Base-by-base conservation (phyloP, 2,888 invertebrate genomes). In the Suillia variegata region DNA sequence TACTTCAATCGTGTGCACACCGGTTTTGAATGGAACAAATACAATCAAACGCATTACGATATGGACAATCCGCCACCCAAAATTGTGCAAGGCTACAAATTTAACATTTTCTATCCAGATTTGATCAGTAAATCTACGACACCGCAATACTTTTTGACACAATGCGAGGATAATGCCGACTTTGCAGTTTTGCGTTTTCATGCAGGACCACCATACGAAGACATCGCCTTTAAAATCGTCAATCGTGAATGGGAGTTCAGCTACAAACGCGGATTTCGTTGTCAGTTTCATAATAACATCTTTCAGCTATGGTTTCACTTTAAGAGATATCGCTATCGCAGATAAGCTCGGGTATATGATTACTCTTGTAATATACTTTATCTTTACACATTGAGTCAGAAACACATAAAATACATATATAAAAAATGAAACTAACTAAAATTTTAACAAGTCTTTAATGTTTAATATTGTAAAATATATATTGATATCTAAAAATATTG, bases 31-130 rank as follows among this genome's bases (percentile, higher is more conserved):
- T 99, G 99, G 99, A 99, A 99, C 84, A 99, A 99, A 83, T 99
- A 99, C 84, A 99, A 99, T 84, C 99, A 99, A 84, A 99, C 99
- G 1, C 99, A 99, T 84, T 99, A 99, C 83, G 99, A 99, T 82
- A 96, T 98, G 92, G 99, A 99, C 82, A 99, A 99, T 85, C 99
- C 99, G 54, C 99, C 99, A 8, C 99, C 99, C 1, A 99, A 99
- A 85, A 98, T 99, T 77, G 99, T 99, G 0, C 99, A 99, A 83
- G 99, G 99, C 6, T 99, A 99, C 85, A 98, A 99, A 83, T 99
- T 99, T 83, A 99, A 99, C 83, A 99, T 99, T 71, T 99, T 99
- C 85, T 99, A 98, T 84, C 98, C 99, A 0, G 99, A 99, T 85
- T 87, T 99, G 62, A 97, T 99, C 70, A 95, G 98, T 80, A 96